A percentile compares a stretch with the other conserved stretches of the same genome.
These are phyloP conservation scores for Phyllopteryx taeniolatus DNA, from an alignment of 2,113 vertebrate genomes.

Conservation along the genomic window DNA sequence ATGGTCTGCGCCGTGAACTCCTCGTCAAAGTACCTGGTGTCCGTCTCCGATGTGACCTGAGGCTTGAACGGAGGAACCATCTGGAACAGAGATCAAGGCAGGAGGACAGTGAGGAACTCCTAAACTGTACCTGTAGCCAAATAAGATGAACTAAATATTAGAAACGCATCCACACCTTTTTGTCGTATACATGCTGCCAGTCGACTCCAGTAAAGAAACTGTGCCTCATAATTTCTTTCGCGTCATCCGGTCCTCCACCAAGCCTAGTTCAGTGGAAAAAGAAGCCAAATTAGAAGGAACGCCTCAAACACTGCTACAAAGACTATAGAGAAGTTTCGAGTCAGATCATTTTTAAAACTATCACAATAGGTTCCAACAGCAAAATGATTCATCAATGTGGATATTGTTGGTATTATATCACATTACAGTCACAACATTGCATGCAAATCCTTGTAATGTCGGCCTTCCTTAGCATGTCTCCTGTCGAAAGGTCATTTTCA, in stretches of 20 bases:
- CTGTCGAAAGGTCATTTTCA: too few species aligned
- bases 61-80: conserved; percentile 80
- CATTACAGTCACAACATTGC: too few species aligned
- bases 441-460: too few species aligned
- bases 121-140: background rate
- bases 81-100: conserved; percentile 48
- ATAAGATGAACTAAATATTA: background rate
- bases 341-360: too few species aligned
- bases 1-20: conserved; percentile 84
- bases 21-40: conserved; percentile 83
- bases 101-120: conserved; percentile 6
- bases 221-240: conserved; percentile 97
- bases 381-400: too few species aligned
- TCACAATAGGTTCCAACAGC: too few species aligned
- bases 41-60: conserved; percentile 81
- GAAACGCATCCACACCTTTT: conserved; percentile 80
- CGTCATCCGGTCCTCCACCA: conserved; percentile 93
- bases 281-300: background rate
- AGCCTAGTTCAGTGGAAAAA: conserved; percentile 72
- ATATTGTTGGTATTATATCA: too few species aligned
- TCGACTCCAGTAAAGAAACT: conserved; percentile 92
- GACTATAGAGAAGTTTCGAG: too few species aligned
- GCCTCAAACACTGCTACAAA: background rate
- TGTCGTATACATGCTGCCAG: conserved; percentile 97
- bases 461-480: too few species aligned